These are phyloP conservation scores for Boloria selene DNA, from an alignment of 2,888 invertebrate species.

Conservation along the genomic window DNA sequence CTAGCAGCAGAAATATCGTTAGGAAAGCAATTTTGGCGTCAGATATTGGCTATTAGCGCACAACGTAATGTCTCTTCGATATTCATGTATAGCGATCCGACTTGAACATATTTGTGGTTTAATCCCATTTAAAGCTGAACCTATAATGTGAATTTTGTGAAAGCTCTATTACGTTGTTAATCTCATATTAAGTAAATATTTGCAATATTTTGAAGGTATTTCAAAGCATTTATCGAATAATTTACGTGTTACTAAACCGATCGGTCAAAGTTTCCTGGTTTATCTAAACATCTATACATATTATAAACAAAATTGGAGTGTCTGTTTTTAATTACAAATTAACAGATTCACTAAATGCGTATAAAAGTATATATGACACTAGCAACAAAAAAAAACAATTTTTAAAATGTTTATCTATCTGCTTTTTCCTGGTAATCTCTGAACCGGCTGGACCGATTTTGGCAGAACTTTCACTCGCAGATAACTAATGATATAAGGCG, in stretches of 20 bases:
- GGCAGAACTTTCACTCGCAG: no score
- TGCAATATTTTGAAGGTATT: slow-evolving; percentile 21
- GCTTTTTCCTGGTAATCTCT: no score
- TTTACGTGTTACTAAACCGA: neutral
- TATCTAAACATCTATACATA: no score
- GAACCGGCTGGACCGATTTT: no score
- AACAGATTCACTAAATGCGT: no score
- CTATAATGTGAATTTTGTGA: slow-evolving; percentile 38
- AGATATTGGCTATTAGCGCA: slow-evolving; percentile 80
- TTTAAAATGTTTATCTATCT: no score
- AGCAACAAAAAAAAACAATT: no score
- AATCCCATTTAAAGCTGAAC: slow-evolving; percentile 45
- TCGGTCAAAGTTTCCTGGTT: neutral
- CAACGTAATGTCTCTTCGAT: slow-evolving; percentile 71
- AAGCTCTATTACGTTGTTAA: slow-evolving; percentile 24
- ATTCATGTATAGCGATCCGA: slow-evolving; percentile 61
- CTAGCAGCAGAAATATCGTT: slow-evolving; percentile 78
- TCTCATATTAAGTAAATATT: slow-evolving; percentile 26
- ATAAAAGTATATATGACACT: no score
- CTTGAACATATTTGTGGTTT: slow-evolving; percentile 64
- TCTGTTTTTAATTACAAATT: no score
- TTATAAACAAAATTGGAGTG: no score
- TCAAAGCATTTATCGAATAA: slow-evolving; percentile 9
- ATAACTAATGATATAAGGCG: no score
- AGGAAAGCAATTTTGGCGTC: slow-evolving; percentile 78